These are phyloP conservation scores for Oligia strigilis DNA, from an alignment of 2,888 invertebrate genomes.

Conservation along the genomic window DNA sequence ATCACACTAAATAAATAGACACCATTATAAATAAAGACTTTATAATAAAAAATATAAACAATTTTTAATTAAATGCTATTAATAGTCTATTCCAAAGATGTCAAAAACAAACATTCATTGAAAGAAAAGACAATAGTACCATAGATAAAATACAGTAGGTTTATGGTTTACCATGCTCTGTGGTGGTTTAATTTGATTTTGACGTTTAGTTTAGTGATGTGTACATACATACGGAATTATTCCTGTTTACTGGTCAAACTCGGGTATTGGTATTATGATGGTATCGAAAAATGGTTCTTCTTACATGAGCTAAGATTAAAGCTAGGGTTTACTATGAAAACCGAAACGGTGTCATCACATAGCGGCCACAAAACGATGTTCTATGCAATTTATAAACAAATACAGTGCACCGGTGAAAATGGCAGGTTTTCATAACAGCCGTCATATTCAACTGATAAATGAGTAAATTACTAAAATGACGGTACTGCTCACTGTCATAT, in stretches of 20 bases:
- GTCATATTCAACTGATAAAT: not conserved
- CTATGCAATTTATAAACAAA: no score
- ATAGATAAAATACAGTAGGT: no score
- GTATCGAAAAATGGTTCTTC: not conserved
- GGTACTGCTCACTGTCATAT: not conserved
- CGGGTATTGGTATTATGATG: not conserved
- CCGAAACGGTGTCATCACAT: no score
- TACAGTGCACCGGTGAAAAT: not conserved
- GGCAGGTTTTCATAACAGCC: not conserved
- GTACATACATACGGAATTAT: no score
- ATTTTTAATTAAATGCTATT: no score
- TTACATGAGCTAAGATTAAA: not conserved
- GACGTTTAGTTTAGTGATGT: slow-evolving; percentile 43
- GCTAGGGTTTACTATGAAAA: no score
- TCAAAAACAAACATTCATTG: slow-evolving; percentile 2
- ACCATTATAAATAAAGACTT: slow-evolving; percentile 1
- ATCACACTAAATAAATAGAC: slow-evolving; percentile 8
- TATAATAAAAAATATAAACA: no score
- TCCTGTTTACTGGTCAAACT: not conserved
- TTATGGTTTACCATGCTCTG: no score
- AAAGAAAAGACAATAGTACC: not conserved
- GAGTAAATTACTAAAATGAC: not conserved
- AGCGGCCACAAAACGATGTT: not conserved
- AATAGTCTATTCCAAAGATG: not conserved
- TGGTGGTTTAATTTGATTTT: not conserved